Evolutionary conservation across 2,797 vertebrate species (phyloP).

Genomic region (Dromococcyx pavoninus): DNA sequence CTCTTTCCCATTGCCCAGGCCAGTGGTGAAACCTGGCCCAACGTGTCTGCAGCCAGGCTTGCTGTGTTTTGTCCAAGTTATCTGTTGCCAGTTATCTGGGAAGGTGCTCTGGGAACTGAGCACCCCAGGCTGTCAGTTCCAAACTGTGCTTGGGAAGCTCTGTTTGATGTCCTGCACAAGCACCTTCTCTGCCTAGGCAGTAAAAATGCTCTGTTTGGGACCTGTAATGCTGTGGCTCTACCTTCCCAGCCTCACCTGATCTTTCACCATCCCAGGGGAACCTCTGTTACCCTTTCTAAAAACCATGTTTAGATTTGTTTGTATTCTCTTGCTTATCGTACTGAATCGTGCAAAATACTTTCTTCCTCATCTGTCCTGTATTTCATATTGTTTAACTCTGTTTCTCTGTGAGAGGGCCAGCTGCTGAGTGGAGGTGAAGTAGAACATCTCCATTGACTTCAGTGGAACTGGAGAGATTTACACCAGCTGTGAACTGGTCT

Average conservation of each 20-base stretch:
- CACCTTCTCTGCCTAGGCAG: background rate
- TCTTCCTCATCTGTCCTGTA: background rate
- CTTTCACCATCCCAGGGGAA: background rate
- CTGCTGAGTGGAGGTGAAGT: background rate
- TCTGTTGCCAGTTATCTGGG: background rate
- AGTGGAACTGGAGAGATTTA: background rate
- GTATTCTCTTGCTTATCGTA: background rate
- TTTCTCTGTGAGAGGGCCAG: background rate
- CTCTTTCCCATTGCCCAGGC: background rate
- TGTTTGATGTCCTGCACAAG: background rate
- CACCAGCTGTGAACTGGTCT: conserved; percentile 4
- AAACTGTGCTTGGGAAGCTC: background rate
- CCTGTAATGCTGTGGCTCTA: background rate
- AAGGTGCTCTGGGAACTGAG: background rate
- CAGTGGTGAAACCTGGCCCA: background rate
- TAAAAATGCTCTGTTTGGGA: background rate
- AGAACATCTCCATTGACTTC: background rate
- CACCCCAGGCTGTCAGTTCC: background rate
- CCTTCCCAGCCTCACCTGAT: background rate
- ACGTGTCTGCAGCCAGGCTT: background rate
- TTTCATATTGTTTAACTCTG: background rate
- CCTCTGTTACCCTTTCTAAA: background rate
- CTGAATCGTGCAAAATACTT: background rate
- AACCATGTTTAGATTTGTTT: background rate
- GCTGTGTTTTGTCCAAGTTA: background rate